Base-by-base conservation (phyloP, 2,888 invertebrate species). In the Athrips mouffetella region DNA sequence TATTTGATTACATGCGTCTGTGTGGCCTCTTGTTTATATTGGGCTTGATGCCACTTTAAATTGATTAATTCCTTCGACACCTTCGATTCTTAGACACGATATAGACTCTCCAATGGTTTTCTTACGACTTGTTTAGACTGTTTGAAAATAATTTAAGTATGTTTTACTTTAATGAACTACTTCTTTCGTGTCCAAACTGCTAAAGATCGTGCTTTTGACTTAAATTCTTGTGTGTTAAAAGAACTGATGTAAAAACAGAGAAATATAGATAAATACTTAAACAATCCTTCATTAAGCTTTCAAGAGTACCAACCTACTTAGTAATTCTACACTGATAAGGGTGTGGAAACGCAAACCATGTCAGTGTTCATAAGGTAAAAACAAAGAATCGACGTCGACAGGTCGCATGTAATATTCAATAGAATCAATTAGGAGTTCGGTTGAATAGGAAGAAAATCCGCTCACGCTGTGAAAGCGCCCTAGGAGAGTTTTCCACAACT, bases 401-500 rank as follows among this genome's bases (percentile, higher is more conserved):
- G 47, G 25, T 35, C 27, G 52, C 55, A 61, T 60, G 60, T 58
- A 54, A 70, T 66, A 63, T 73, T 67, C 65, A 72, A 70, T 67
- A 62, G 61, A 73, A 69, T 70, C 63, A 70, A 72, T 71, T 67
- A 70, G 61, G 57, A 58, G 57, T 52, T 59, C 58, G 62, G 59
- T 66, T 64, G 63, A 62, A 70, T 73, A 74, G 74, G 68, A 70
- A 73, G 74, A 76, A 82, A 83, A 80, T 73, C 67, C 70, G 67
- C 64, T 6, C 15, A 62, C 61, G 71, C 69, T 80, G 78, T 86
- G 84, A 73, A 87, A 72, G 74, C 83, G 70, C 70, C 85, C 79
- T 85, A 76, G 79, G 74, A 81, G 84, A 85, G 80, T 86, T 86
- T 88, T 86, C 84, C 78, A 86, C 87, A 80, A 85, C 82, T 76